Conservation (phyloP, 2,113 vertebrate species). For the Nymphicus hollandicus region DNA sequence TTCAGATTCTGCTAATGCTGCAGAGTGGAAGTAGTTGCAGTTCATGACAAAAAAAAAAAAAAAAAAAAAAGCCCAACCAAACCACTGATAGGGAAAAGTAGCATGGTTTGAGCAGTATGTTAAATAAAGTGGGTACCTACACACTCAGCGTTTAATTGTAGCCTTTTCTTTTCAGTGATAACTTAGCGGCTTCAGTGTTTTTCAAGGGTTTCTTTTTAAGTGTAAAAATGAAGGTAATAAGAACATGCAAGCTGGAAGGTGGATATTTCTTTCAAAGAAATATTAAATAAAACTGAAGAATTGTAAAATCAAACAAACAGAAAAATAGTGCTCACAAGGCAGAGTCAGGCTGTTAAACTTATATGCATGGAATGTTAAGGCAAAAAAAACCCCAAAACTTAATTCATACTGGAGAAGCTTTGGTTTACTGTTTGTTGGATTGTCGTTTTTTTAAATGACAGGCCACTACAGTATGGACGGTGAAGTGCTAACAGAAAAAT, state of each 20-base stretch:
- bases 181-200: background rate
- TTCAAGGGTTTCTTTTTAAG: background rate
- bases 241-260: background rate
- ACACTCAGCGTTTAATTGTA: background rate
- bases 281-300: background rate
- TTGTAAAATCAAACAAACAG: background rate
- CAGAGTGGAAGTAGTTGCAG: background rate
- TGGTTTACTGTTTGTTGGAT: background rate
- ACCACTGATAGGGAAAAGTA: background rate
- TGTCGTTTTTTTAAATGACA: background rate
- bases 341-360: background rate
- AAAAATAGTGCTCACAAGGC: background rate
- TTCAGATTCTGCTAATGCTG: background rate
- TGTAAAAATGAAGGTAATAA: background rate
- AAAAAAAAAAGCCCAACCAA: background rate
- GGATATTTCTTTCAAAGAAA: background rate
- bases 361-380: accelerated
- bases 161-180: background rate
- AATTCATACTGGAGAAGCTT: background rate
- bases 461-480: background rate
- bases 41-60: background rate
- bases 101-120: background rate
- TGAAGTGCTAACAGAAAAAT: background rate
- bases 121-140: background rate
- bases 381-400: background rate